Base-by-base conservation (phyloP, 2,797 vertebrate genomes). In the Phoebastria nigripes region DNA sequence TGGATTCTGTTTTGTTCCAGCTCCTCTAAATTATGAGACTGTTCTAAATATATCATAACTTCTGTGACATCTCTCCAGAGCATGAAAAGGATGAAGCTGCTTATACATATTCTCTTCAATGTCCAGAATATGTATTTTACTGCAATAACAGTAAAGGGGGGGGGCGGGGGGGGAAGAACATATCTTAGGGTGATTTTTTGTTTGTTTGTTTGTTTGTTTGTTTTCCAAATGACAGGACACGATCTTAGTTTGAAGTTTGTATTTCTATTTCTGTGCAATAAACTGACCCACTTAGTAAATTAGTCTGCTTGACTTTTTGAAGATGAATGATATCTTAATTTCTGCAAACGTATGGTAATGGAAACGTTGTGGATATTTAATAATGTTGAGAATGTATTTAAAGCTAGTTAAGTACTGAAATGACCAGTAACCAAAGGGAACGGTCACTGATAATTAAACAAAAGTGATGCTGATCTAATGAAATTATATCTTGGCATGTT, bases 371-470 rank as follows among this genome's bases (percentile, higher is more conserved):
- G 76, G 65, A 89, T 91, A 88, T 94, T 97, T 94, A 94, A 96
- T 92, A 96, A 94, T 94, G 80, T 90, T 95, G 90, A 96, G 82
- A 73, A 82, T 94, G 78, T 74, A 93, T 96, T 97, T 97, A 95
- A 96, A 96, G 79, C 82, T 82, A 96, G 79, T 94, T 93, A 95
- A 94, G 94, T 95, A 95, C 73, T 96, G 95, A 97, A 97, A 97
- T 96, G 90, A 97, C 94, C 95, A 97, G 92, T 89, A 97, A 97
- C 87, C 93, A 97, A 98, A 97, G 95, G 97, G 92, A 98, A 97
- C 51, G 69, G 95, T 97, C 97, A 90, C 96, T 97, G 96, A 94
- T 97, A 98, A 97, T 97, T 96, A 97, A 97, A 95, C 71, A 88
- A 94, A 97, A 97, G 71, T 94, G 82, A 94, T 95, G 90, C 85